Percentiles rank a stretch among this genome's conserved stretches.
phyloP scores from a whole-genome alignment of 2,797 vertebrate genomes.

The Menidia menidia region DNA sequence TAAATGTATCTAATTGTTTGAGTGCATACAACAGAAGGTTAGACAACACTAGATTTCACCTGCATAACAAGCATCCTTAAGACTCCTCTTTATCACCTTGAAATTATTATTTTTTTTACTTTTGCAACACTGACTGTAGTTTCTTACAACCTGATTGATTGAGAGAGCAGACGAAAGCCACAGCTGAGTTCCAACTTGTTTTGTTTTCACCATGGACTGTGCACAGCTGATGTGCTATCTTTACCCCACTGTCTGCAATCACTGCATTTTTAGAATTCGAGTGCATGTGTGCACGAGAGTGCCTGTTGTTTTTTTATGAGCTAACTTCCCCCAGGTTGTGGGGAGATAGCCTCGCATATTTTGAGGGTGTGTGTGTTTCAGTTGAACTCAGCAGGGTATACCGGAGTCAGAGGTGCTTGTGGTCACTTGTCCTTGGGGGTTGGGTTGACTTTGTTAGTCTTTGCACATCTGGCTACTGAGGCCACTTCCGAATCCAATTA shows the following conservation, averaged over 20 bases:
- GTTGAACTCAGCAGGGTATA: conserved; percentile 51
- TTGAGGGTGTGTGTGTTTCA: conserved; percentile 35
- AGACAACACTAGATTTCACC: conserved; percentile 5
- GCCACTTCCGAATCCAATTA: conserved; percentile 79
- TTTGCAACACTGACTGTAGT: conserved; percentile 38
- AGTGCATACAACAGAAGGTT: conserved; percentile 33
- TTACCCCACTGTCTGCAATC: conserved; percentile 46
- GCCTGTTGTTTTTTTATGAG: conserved; percentile 17
- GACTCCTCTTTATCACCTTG: conserved; percentile 17
- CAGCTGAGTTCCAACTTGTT: conserved; percentile 23
- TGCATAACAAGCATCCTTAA: not conserved
- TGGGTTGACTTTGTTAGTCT: conserved; percentile 66
- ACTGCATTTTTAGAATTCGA: conserved; percentile 20
- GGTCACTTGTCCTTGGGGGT: conserved; percentile 65
- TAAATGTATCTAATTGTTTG: not conserved
- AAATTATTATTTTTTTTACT: conserved; percentile 37
- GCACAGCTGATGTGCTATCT: conserved; percentile 40
- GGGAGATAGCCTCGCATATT: conserved; percentile 30
- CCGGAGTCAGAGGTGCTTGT: conserved; percentile 43
- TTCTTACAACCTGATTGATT: conserved; percentile 33
- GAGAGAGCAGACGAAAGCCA: conserved; percentile 18
- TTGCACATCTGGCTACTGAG: conserved; percentile 79
- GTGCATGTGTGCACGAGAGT: not conserved
- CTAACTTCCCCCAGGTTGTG: conserved; percentile 20
- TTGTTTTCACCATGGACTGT: conserved; percentile 39